Evolutionary conservation across 1,140 invertebrate genomes (phyloP).

Genomic region (Bombus affinis): DNA sequence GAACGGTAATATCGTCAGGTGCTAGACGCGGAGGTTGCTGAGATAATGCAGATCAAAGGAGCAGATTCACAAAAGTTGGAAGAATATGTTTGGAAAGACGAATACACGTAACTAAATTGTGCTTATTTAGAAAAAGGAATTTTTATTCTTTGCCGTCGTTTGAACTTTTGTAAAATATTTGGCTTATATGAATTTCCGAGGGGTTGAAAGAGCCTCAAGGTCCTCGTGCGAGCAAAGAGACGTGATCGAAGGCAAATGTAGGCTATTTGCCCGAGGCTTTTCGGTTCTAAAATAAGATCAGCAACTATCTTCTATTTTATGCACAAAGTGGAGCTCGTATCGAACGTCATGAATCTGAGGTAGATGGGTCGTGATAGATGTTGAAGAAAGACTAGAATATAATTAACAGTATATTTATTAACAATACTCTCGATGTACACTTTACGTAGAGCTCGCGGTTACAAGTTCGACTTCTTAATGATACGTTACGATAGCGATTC

Average conservation of each 20-base stretch:
- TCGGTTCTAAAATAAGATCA: neutral
- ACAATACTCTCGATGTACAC: too few relatives aligned
- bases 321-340: neutral
- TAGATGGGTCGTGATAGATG: too few relatives aligned
- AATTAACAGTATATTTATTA: too few relatives aligned
- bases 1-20: constrained; percentile 9
- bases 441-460: too few relatives aligned
- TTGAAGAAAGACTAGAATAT: too few relatives aligned
- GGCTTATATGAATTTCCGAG: neutral
- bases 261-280: neutral
- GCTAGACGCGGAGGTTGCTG: neutral
- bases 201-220: neutral
- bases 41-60: neutral
- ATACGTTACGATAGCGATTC: too few relatives aligned
- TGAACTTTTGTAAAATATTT: neutral
- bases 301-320: neutral
- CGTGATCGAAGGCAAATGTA: constrained; percentile 5
- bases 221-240: too few relatives aligned
- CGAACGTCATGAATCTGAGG: neutral
- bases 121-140: neutral
- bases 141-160: neutral
- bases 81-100: neutral
- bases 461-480: too few relatives aligned
- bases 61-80: neutral
- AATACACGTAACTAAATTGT: neutral